Evolutionary conservation across 2,113 vertebrate genomes (phyloP).

Genomic region (Peromyscus maniculatus): DNA sequence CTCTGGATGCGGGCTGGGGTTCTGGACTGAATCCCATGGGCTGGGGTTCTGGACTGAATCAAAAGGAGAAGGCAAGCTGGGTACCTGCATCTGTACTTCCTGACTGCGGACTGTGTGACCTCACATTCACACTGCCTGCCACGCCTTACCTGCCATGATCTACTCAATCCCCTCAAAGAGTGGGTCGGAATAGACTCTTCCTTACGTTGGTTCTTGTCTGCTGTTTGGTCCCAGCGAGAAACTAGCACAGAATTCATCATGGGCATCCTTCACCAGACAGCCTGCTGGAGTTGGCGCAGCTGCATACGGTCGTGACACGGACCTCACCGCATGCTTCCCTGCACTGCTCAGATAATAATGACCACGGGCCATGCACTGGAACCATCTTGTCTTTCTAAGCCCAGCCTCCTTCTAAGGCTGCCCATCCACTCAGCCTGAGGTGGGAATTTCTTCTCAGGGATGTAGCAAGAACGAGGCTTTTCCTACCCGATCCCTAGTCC

Average conservation of each 20-base stretch:
- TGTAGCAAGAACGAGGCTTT: background rate
- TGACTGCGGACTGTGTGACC: background rate
- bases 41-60: background rate
- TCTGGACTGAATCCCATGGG: background rate
- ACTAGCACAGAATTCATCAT: background rate
- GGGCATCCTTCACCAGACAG: background rate
- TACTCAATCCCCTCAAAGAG: background rate
- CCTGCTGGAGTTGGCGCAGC: background rate
- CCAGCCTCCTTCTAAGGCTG: background rate
- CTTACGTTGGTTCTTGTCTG: background rate
- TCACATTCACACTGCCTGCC: background rate
- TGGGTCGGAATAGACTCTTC: background rate
- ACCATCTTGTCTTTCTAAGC: background rate
- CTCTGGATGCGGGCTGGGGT: background rate
- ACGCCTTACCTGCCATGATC: background rate
- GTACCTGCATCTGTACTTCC: background rate
- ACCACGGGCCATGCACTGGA: background rate
- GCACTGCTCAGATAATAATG: background rate
- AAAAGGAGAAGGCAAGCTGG: background rate
- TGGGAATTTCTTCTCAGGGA: background rate
- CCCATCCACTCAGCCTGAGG: background rate
- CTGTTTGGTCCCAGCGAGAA: background rate
- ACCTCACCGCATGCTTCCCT: background rate
- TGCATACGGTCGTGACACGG: fast-evolving
- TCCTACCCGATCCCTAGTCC: too few relatives aligned